Evolutionary conservation across 2,113 vertebrate genomes (phyloP), one percentile per base, ranked within the genome.

Genomic region (Dermatemys mawii): DNA sequence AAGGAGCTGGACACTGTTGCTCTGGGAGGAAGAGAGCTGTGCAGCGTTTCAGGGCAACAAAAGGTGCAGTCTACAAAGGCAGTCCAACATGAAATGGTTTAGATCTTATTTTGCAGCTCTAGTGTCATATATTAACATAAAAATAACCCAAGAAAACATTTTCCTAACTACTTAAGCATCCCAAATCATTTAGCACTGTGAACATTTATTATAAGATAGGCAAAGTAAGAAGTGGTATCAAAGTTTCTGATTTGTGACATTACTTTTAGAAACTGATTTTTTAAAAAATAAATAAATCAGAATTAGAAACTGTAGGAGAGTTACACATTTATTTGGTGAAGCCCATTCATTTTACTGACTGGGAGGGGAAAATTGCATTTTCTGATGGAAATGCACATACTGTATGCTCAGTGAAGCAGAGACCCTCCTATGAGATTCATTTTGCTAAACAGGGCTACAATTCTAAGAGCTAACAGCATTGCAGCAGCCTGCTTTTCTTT

Each of bases 71-170:
- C 95, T 76, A 84, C 95, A 96, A 82, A 96, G 94, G 97, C 90
- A 97, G 96, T 97, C 97, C 95, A 87, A 94, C 80, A 81, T 79
- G 53, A 96, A 97, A 95, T 95, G 87, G 97, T 97, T 98, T 97
- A 97, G 97, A 97, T 98, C 97, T 98, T 98, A 91, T 98, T 98
- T 98, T 98, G 98, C 98, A 98, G 98, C 98, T 96, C 96, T 97
- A 93, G 92, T 90, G 84, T 97, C 89, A 96, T 95, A 87, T 85
- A 96, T 94, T 94, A 96, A 97, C 89, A 92, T 55, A 78, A 90
- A 93, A 93, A 96, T 79, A 97, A 96, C 94, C 96, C 97, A 93
- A 98, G 95, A 98, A 96, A 97, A 80, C 95, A 89, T 97, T 97
- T 97, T 93, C 96, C 97, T 98, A 96, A 96, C 98, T 97, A 97